Percentiles rank a stretch among this genome's conserved stretches.
phyloP scores from a whole-genome alignment of 2,888 invertebrate genomes.

The Strigamia crassipes region DNA sequence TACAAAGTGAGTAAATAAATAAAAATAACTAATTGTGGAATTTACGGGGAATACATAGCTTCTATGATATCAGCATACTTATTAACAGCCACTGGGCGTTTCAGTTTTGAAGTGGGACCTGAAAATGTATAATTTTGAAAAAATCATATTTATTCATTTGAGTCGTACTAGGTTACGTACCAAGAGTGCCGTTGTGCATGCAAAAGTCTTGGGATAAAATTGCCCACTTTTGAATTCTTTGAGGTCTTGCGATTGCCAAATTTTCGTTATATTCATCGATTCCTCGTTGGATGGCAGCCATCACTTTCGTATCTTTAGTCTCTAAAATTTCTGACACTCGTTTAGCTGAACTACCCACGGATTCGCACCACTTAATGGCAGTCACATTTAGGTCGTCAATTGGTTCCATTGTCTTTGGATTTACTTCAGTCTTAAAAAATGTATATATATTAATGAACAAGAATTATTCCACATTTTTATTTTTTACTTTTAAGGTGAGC shows the following conservation, averaged over 20 bases:
- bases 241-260: slow-evolving; percentile 82
- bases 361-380: slow-evolving; percentile 72
- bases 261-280: slow-evolving; percentile 75
- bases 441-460: too few species aligned
- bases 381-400: slow-evolving; percentile 70
- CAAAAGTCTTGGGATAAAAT: slow-evolving; percentile 86
- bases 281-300: slow-evolving; percentile 61
- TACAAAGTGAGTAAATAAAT: too few species aligned
- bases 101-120: background rate
- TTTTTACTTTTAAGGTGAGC: slow-evolving; percentile 78
- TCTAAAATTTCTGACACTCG: slow-evolving; percentile 73
- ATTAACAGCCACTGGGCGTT: background rate
- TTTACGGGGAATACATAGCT: background rate
- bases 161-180: background rate
- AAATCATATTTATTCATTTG: background rate
- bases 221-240: slow-evolving; percentile 83
- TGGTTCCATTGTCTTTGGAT: slow-evolving; percentile 73
- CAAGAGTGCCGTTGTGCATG: slow-evolving; percentile 68
- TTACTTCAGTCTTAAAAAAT: slow-evolving; percentile 69
- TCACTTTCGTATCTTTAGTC: background rate
- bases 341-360: slow-evolving; percentile 68
- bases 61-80: background rate
- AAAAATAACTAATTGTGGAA: too few species aligned
- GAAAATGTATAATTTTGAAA: background rate
- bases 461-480: slow-evolving; percentile 48